Evolutionary conservation across 2,113 vertebrate species (phyloP), one percentile per base, ranked within the genome.

Genomic region (Lathamus discolor): DNA sequence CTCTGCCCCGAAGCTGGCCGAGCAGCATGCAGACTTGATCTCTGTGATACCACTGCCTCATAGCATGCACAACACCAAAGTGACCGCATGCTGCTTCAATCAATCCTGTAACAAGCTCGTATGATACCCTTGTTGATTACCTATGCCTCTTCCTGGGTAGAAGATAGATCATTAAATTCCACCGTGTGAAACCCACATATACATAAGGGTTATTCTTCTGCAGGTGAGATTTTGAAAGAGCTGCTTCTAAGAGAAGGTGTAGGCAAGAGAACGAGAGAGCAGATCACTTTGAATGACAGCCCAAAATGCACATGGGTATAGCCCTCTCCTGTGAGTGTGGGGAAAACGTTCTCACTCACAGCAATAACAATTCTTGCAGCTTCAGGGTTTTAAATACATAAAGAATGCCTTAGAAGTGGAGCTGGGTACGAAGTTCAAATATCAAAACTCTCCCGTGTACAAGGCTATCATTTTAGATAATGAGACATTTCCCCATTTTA

Each of bases 401-500:
- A 44, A 29, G 44, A 49, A 66, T 35, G 9, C 64, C 77, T 83
- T 61, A 49, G 51, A 64, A 87, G 24, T 25, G 35, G 43, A 80
- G 41, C 81, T 91, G 59, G 81, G 79, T 92, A 90, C 87, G 75
- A 74, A 95, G 93, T 86, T 95, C 90, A 95, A 92, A 93, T 20
- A 89, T 31, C 81, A 72, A 72, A 95, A 91, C 59, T 93, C 88
- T 93, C 90, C 63, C 37, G 78, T 88, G 97, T 78, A 67, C 86
- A 91, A 77, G 51, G 61, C 93, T 96, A 95, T 97, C 92, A 90
- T 96, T 97, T 96, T 57, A 88, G 79, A 74, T 97, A 98, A 97
- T 93, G 88, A 98, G 97, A 94, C 67, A 55, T 91, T 85, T 95
- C 96, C 95, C 69, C 78, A 78, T 94, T 95, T 90, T 91, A 62